These are phyloP conservation scores for Tragelaphus oryx DNA, from an alignment of 2,797 vertebrate genomes.

Conservation along the genomic window DNA sequence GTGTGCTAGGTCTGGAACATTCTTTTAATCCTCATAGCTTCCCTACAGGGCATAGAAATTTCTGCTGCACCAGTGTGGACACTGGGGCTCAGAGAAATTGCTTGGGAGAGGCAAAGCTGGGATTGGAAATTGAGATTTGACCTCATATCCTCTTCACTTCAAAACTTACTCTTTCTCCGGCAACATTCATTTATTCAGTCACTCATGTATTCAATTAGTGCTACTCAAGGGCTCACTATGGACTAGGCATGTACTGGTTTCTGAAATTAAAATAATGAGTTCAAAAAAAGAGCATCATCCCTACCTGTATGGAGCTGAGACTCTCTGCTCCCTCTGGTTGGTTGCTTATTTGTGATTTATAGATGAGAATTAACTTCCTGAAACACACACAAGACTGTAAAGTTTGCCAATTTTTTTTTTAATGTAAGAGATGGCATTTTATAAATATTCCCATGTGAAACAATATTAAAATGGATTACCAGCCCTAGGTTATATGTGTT, in stretches of 20 bases:
- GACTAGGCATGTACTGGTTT: not conserved
- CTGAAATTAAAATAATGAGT: not conserved
- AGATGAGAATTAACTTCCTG: not conserved
- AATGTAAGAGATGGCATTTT: constrained; percentile 28
- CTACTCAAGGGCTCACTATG: not conserved
- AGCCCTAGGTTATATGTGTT: not conserved
- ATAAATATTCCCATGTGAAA: constrained; percentile 42
- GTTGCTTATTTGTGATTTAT: not conserved
- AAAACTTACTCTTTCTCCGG: not conserved
- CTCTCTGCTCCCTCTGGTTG: not conserved
- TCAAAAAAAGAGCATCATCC: not conserved
- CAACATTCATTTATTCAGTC: not conserved
- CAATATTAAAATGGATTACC: constrained; percentile 47
- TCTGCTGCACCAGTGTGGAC: not conserved
- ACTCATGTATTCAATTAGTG: not conserved
- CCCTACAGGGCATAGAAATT: not conserved
- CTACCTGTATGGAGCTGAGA: not conserved
- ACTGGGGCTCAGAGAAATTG: not conserved
- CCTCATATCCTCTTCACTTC: not conserved
- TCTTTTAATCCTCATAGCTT: not conserved
- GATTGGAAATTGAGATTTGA: not conserved
- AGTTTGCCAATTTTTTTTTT: not conserved
- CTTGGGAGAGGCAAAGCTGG: not conserved
- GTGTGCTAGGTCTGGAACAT: not conserved
- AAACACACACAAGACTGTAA: not conserved